Evolutionary conservation across 2,888 invertebrate species (phyloP).

Genomic region (Himalopsyche tibetana): DNA sequence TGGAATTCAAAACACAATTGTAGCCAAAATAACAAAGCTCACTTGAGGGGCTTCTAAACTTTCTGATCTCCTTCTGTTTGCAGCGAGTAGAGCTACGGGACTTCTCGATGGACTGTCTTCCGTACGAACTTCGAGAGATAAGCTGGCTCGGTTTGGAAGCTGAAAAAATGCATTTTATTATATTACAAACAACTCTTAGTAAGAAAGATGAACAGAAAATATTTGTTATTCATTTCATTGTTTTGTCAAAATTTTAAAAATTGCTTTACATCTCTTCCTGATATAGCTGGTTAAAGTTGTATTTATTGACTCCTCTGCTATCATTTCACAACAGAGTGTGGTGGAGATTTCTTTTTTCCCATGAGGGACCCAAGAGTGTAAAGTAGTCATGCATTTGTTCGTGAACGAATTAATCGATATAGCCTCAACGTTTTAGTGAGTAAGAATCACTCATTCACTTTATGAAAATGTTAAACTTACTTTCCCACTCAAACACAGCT

Average conservation of each 20-base stretch:
- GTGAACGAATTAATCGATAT: too few species aligned
- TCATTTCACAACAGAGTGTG: too few species aligned
- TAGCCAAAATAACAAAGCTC: slow-evolving; percentile 52
- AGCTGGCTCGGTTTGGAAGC: slow-evolving; percentile 79
- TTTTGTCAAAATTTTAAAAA: too few species aligned
- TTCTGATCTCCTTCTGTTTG: slow-evolving; percentile 77
- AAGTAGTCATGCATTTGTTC: background rate
- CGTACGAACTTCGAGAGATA: slow-evolving; percentile 79
- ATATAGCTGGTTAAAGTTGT: too few species aligned
- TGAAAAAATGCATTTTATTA: slow-evolving; percentile 67
- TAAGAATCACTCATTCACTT: background rate
- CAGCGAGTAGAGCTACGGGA: slow-evolving; percentile 74
- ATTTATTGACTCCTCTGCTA: too few species aligned
- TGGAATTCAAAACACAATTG: background rate
- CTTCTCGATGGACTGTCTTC: slow-evolving; percentile 73
- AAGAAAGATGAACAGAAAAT: too few species aligned
- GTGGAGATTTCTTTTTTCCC: background rate
- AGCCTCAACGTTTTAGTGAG: background rate
- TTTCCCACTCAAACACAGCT: too few species aligned
- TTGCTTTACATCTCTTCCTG: too few species aligned
- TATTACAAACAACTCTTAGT: too few species aligned
- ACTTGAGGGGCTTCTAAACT: slow-evolving; percentile 79
- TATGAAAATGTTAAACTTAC: too few species aligned
- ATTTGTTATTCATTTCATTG: too few species aligned
- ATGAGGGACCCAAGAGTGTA: background rate